phyloP scores from a whole-genome alignment of 2,888 invertebrate species.

The Morpho deidamia region DNA sequence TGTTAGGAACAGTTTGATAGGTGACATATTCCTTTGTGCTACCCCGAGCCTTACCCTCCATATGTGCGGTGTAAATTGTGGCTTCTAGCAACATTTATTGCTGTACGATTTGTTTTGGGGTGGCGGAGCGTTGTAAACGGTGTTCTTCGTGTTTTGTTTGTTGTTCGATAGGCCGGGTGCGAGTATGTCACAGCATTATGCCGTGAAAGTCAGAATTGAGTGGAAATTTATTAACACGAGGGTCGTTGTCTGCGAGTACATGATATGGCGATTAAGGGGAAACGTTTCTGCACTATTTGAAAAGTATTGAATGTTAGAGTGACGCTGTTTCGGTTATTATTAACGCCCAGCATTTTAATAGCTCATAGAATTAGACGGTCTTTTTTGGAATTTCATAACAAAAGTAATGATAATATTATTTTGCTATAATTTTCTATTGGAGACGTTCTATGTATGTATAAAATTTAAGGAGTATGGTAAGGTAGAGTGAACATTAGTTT shows the following conservation, averaged over 20 bases:
- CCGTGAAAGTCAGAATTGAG: slow-evolving; percentile 30
- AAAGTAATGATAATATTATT: too few relatives aligned
- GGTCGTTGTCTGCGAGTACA: slow-evolving; percentile 14
- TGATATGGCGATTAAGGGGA: slow-evolving; percentile 2
- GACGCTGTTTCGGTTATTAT: too few relatives aligned
- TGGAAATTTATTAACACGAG: slow-evolving; percentile 33
- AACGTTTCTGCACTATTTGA: neutral
- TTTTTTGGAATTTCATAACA: too few relatives aligned
- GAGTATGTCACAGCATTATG: slow-evolving; percentile 21
- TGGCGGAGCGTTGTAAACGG: slow-evolving; percentile 33
- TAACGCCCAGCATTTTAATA: too few relatives aligned
- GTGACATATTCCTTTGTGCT: slow-evolving; percentile 38
- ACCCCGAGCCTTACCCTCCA: slow-evolving; percentile 28
- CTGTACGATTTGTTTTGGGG: slow-evolving; percentile 54
- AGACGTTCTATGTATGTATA: too few relatives aligned
- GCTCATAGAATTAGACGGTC: too few relatives aligned
- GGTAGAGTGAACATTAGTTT: too few relatives aligned
- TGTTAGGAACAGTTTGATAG: slow-evolving; percentile 62
- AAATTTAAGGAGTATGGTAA: too few relatives aligned
- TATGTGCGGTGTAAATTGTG: slow-evolving; percentile 30
- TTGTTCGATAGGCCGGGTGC: slow-evolving; percentile 40
- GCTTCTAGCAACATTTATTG: slow-evolving; percentile 40
- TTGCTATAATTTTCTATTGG: too few relatives aligned
- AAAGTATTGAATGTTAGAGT: too few relatives aligned
- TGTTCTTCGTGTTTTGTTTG: slow-evolving; percentile 40